Base-by-base conservation (phyloP, 2,797 vertebrate genomes). In the Eutrigla gurnardus region DNA sequence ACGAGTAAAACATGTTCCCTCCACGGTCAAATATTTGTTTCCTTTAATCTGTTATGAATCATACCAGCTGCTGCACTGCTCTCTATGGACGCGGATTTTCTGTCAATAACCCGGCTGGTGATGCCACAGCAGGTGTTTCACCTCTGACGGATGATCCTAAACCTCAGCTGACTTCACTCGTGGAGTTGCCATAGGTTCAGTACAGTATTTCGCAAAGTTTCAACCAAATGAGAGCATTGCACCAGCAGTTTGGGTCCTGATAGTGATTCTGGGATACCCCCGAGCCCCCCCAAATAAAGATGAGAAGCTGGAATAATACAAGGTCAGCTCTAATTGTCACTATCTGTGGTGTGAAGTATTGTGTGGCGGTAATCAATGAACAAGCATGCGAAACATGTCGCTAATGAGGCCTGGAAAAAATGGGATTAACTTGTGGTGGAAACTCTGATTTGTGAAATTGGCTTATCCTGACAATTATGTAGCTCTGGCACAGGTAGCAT, bases 401-500 rank as follows among this genome's bases (percentile, higher is more conserved):
- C 8, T 73, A 75, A 83, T 61, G 60, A 72, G 57, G 53, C 49
- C 17, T 69, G 33, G 37, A 39, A 70, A 39, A 53, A 62, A 64
- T 40, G 58, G n/a, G 2, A 64, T 55, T 42, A 68, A 77, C 25
- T 72, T 73, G 35, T 58, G 18, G 53, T 46, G 49, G 25, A 65
- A 81, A 73, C 39, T 68, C 55, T 33, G 47, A 81, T 57, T 80
- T 63, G 40, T 66, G 58, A 58, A 86, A 57, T 53, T 81, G 78
- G 68, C 74, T 68, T 60, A 59, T 62, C 75, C 63, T 73, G 66
- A 85, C 78, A 78, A 63, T 75, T 67, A 53, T 11, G 2, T 25
- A 57, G 70, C 67, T 55, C 52, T 83, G 85, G 78, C 83, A 75
- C 80, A 83, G 81, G 83, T 80, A 60, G 46, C 61, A 61, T 61